phyloP scores from a whole-genome alignment of 37 sponge, comb jelly and placozoan genomes.

The Cladorhizidae sp. region DNA sequence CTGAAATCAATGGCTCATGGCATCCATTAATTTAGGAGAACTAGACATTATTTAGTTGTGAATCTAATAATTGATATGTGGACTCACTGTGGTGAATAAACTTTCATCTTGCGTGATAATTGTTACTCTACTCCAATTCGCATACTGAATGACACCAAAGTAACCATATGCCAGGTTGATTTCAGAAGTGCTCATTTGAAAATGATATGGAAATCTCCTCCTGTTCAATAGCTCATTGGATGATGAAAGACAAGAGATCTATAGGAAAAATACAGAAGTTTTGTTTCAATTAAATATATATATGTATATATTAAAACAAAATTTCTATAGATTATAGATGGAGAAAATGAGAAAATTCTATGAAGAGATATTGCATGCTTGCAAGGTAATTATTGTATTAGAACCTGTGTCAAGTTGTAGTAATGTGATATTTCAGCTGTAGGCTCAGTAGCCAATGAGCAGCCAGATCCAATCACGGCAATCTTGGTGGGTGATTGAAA shows the following conservation, averaged over 20 bases:
- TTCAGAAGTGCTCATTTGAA: slow-evolving; percentile 35
- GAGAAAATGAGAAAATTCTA: too few species aligned
- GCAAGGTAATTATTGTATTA: too few species aligned
- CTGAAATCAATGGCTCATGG: too few species aligned
- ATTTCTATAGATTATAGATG: too few species aligned
- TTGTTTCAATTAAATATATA: background rate
- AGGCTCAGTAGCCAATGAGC: slow-evolving; percentile 38
- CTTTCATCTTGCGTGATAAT: slow-evolving; percentile 39
- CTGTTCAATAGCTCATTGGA: slow-evolving; percentile 21
- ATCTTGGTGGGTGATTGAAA: slow-evolving; percentile 20
- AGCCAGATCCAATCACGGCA: slow-evolving; percentile 25
- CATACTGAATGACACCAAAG: slow-evolving; percentile 6
- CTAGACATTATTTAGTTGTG: background rate
- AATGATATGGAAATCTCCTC: slow-evolving; percentile 13
- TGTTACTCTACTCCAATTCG: slow-evolving; percentile 32
- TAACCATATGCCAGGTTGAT: slow-evolving; percentile 1
- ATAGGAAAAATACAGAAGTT: background rate
- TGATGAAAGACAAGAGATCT: slow-evolving; percentile 41
- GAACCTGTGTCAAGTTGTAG: slow-evolving; percentile 30
- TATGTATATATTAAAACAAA: background rate
- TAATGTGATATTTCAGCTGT: slow-evolving; percentile 32
- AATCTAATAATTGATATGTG: background rate
- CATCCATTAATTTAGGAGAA: too few species aligned
- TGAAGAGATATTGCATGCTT: too few species aligned
- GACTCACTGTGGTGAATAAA: slow-evolving; percentile 27